Evolutionary conservation across 2,888 invertebrate genomes (phyloP), one percentile per base, ranked within the genome.

Genomic region (Harmothoe impar): DNA sequence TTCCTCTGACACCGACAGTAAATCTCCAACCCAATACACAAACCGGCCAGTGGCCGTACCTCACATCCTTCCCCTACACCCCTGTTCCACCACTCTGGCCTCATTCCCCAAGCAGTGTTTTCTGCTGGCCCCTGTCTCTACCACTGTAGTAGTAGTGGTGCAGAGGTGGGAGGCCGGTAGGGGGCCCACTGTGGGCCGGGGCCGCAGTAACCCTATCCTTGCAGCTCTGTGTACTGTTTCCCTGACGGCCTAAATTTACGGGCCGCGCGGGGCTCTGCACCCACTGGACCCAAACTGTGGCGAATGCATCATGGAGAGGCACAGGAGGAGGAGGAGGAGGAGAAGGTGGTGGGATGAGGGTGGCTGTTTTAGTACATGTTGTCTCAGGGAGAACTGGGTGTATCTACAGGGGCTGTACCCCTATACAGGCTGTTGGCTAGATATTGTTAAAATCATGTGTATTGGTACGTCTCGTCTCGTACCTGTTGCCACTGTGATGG

Each of bases 151-250:
- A 62, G 62, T n/a, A n/a, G n/a, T 62, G 3, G 62, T 62, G 62
- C 20, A 15, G 20, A n/a, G 62, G 62, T 20, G 3, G 20, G 62
- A 62, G 62, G 62, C 3, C n/a, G 62, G 62, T 20, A n/a, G 62
- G 62, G 20, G 15, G 62, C n/a, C 20, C 3, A n/a, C n/a, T n/a
- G 62, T 62, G 62, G 62, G 62, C 3, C 12, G 54, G 17, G 77
- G 77, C 31, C 81, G 17, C 81, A 33, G 81, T 81, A 81, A 81
- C 81, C 81, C 81, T 81, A 81, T 81, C 81, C 33, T 1, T 35
- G n/a, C 33, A 0, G 81, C 81, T 81, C 81, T 81, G 81, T 81
- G 81, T 81, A 81, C 81, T 81, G 81, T 81, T 81, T 81, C 81
- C 25, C 81, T 43, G n/a, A 17, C 81, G n/a, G 81, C 81, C 81